Percentiles rank a stretch among this genome's conserved stretches.
phyloP scores from a whole-genome alignment of 1,140 invertebrate species.

The Drosophila watanabei region DNA sequence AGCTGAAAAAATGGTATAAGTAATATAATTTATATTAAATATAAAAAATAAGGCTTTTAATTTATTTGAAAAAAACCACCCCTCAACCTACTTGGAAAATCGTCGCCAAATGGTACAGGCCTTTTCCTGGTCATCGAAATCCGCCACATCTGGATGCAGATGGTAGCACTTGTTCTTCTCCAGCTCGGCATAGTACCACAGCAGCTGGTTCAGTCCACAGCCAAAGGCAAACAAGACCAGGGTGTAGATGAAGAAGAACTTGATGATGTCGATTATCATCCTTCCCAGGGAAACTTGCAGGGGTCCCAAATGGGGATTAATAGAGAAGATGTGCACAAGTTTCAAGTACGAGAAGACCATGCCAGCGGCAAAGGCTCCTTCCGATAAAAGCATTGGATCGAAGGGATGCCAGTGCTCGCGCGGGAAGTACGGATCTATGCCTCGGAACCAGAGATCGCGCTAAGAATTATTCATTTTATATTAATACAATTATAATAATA shows the following conservation, averaged over 20 bases:
- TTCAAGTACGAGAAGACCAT: slow-evolving; percentile 98
- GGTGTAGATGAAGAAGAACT: slow-evolving; percentile 97
- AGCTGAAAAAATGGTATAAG: slow-evolving; percentile 87
- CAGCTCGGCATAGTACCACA: slow-evolving; percentile 98
- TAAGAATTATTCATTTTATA: slow-evolving; percentile 71
- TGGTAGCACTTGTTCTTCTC: slow-evolving; percentile 94
- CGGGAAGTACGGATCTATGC: slow-evolving; percentile 92
- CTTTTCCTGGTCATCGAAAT: slow-evolving; percentile 92
- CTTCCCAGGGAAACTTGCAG: slow-evolving; percentile 94
- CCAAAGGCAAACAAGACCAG: slow-evolving; percentile 96
- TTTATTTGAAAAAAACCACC: neutral
- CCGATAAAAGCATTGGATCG: slow-evolving; percentile 97
- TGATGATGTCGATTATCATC: slow-evolving; percentile 97
- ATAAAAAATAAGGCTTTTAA: neutral
- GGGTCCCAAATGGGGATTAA: slow-evolving; percentile 97
- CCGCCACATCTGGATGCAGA: slow-evolving; percentile 88
- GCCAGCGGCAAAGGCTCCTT: slow-evolving; percentile 97
- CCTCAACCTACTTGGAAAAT: slow-evolving; percentile 91
- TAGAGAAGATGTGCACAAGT: slow-evolving; percentile 97
- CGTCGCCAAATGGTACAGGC: slow-evolving; percentile 94
- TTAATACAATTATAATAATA: too few relatives aligned
- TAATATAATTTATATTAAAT: slow-evolving; percentile 20
- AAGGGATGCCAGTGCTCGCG: slow-evolving; percentile 96
- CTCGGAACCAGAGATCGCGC: slow-evolving; percentile 89
- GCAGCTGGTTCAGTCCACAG: slow-evolving; percentile 96